Conservation (phyloP, 2,797 vertebrate species). For the Psittacula echo region DNA sequence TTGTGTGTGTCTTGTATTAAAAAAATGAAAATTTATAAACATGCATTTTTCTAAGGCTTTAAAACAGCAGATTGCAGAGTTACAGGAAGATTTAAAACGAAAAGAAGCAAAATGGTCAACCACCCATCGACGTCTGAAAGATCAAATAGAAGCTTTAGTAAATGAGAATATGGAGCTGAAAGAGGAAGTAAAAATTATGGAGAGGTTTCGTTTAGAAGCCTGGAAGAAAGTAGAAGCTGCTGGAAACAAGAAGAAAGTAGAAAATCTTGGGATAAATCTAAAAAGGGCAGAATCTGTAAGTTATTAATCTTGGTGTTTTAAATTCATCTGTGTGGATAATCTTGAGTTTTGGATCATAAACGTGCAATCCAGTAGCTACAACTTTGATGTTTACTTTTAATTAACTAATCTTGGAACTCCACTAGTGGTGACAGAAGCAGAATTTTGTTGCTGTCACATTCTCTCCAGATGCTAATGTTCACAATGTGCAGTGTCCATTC, state of each 20-base stretch:
- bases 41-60: constrained; percentile 76
- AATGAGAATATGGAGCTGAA: constrained; percentile 87
- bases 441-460: not conserved
- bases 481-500: not conserved
- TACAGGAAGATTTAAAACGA: constrained; percentile 91
- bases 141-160: constrained; percentile 87
- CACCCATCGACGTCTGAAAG: constrained; percentile 84
- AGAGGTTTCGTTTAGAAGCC: constrained; percentile 87
- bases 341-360: not conserved
- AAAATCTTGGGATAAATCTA: not conserved
- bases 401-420: not conserved
- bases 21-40: not conserved
- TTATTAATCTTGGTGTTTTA: not conserved
- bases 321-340: not conserved
- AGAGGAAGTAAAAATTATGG: constrained; percentile 88
- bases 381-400: not conserved
- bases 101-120: constrained; percentile 91
- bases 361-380: not conserved
- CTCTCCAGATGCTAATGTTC: not conserved
- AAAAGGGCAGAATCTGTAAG: constrained; percentile 75
- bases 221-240: constrained; percentile 84
- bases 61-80: constrained; percentile 88
- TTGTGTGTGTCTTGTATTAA: not conserved
- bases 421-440: not conserved
- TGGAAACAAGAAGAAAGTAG: constrained; percentile 64